A percentile compares a stretch with the other conserved stretches of the same genome.
phyloP scores from a whole-genome alignment of 1,140 invertebrate genomes.

The Ladona fulva region DNA sequence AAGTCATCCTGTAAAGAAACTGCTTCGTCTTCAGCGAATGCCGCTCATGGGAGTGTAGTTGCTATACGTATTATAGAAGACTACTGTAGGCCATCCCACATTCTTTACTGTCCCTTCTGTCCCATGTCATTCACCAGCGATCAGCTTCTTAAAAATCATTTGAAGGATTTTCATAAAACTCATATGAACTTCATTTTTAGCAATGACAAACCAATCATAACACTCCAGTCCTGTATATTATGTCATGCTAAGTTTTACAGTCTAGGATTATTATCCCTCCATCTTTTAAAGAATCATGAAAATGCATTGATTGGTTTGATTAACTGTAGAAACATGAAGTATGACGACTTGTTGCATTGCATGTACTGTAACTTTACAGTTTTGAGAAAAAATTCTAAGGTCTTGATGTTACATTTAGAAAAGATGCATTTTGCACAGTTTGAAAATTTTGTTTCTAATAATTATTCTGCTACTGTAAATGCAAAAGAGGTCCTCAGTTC shows the following conservation, averaged over 20 bases:
- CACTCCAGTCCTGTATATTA: constrained; percentile 25
- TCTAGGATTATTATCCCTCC: constrained; percentile 26
- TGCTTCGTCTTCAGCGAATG: too few relatives aligned
- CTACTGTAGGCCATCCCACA: constrained; percentile 20
- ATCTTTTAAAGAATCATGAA: constrained; percentile 27
- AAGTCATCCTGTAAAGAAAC: too few relatives aligned
- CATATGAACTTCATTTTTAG: constrained; percentile 24
- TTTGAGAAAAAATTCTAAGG: constrained; percentile 24
- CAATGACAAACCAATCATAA: constrained; percentile 17
- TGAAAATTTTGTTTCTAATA: constrained; percentile 23
- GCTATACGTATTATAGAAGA: constrained; percentile 25
- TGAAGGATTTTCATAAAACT: constrained; percentile 24
- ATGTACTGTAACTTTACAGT: constrained; percentile 27
- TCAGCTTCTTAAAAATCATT: constrained; percentile 28
- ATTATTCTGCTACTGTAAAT: constrained; percentile 20
- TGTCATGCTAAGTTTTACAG: constrained; percentile 28
- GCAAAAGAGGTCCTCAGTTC: not conserved
- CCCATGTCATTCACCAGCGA: constrained; percentile 26
- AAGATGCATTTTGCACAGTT: constrained; percentile 28
- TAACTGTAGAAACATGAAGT: constrained; percentile 19
- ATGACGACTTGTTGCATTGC: constrained; percentile 23
- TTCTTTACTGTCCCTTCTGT: constrained; percentile 29
- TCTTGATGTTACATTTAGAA: constrained; percentile 28
- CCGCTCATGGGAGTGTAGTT: constrained; percentile 22
- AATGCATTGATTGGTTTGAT: constrained; percentile 22